Base-by-base conservation (phyloP, 2,113 vertebrate genomes). In the Rallus limicola region DNA sequence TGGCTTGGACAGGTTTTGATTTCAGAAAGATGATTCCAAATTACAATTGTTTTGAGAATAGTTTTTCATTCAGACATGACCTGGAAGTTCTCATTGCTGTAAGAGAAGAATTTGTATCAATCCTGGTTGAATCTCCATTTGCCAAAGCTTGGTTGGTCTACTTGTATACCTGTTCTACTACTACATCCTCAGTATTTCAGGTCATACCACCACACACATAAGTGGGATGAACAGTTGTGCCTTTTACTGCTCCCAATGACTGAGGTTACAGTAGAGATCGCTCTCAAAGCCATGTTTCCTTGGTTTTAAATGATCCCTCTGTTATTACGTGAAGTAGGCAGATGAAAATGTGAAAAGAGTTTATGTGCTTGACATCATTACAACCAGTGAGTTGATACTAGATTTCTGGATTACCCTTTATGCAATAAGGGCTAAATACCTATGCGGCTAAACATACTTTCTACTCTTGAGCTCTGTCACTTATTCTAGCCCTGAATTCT, bases 131-230 rank as follows among this genome's bases (percentile, higher is more conserved):
- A 88, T 29, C 4, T 79, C 56, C 10, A 9, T n/a, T 59, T 75
- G 33, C 21, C 48, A 60, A 55, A 62, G 21, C 3, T 25, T 71
- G 2, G 78, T 67, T 75, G 67, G 4, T 55, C 38, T 72, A 3
- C 31, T 79, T 75, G 10, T 36, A 25, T 5, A 8, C 23, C 44
- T n/a, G 63, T 0, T 0, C 25, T 80, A 15, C 2, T 64, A 19
- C 7, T 80, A 6, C 20, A 82, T 34, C 33, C 23, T 60, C 50
- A 62, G 29, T 64, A 26, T 15, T 8, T 71, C n/a, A 48, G 42
- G 70, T 90, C 14, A 85, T 11, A 17, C 44, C 44, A 46, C 78
- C 50, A 42, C 7, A n/a, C 1, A 5, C 13, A 92, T 71, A 44
- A 21, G 4, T 9, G 23, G 28, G 11, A 63, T 6, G 21, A 67